These are phyloP conservation scores for Dorcus hopei DNA, from an alignment of 2,888 invertebrate species.

Conservation along the genomic window DNA sequence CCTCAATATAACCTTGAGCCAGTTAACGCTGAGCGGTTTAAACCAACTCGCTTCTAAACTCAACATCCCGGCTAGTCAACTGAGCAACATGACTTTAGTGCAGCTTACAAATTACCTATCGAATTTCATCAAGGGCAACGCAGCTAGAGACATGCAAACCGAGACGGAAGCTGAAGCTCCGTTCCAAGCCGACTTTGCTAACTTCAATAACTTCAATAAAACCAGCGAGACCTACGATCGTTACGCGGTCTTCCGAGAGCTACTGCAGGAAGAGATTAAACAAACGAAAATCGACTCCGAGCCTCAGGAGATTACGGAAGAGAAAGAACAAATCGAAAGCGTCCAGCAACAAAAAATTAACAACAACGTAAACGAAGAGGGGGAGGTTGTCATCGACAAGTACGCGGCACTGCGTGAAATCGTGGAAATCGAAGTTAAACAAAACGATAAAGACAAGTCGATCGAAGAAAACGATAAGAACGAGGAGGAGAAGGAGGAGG, in stretches of 20 bases:
- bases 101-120: conserved; percentile 80
- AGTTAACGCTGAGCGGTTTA: conserved; percentile 77
- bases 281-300: conserved; percentile 49
- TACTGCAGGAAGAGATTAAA: conserved; percentile 72
- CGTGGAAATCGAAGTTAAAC: conserved; percentile 54
- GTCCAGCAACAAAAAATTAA: conserved; percentile 5
- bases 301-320: conserved; percentile 39
- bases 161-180: conserved; percentile 22
- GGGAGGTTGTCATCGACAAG: conserved; percentile 58
- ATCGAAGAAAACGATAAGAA: conserved; percentile 43
- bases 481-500: conserved; percentile 38
- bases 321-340: conserved; percentile 19
- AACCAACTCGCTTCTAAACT: conserved; percentile 74
- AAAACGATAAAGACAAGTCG: conserved; percentile 38
- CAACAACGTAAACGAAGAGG: conserved; percentile 21
- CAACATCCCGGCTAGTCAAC: conserved; percentile 72
- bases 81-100: conserved; percentile 83
- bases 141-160: conserved; percentile 37
- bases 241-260: conserved; percentile 84
- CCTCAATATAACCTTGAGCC: conserved; percentile 77
- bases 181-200: conserved; percentile 61
- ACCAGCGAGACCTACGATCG: conserved; percentile 61
- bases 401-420: conserved; percentile 82
- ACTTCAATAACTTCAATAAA: conserved; percentile 50
- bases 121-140: conserved; percentile 52